These are phyloP conservation scores for Protophormia terraenovae DNA, from an alignment of 2,888 invertebrate genomes.

Conservation along the genomic window DNA sequence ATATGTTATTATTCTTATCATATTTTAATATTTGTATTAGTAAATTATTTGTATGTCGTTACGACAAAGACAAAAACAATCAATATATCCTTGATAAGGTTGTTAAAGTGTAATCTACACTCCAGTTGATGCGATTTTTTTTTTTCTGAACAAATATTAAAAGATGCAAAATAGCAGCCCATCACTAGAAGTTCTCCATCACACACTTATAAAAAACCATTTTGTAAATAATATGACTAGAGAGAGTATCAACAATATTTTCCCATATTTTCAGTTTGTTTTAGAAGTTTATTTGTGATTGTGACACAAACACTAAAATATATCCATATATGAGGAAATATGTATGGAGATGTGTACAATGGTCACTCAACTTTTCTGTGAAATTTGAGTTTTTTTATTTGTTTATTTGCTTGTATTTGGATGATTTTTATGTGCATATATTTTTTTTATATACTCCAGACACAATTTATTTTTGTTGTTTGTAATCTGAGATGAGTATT, in stretches of 20 bases:
- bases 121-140: not conserved
- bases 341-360: not conserved
- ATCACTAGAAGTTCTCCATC: slow-evolving; percentile 13
- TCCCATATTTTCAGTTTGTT: not conserved
- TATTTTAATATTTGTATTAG: not conserved
- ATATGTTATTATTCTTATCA: not conserved
- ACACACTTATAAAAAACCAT: not conserved
- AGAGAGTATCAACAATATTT: not conserved
- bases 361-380: slow-evolving; percentile 41
- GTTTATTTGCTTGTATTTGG: slow-evolving; percentile 11
- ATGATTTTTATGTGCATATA: not conserved
- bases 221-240: slow-evolving; percentile 16
- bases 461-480: slow-evolving; percentile 8
- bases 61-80: not conserved
- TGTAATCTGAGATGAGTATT: not conserved
- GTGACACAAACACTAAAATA: not conserved
- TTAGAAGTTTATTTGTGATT: not conserved
- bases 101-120: slow-evolving; percentile 34
- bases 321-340: not conserved
- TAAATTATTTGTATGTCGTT: not conserved
- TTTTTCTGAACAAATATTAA: slow-evolving; percentile 28
- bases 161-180: slow-evolving; percentile 12
- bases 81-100: not conserved
- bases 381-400: not conserved
- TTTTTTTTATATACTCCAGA: slow-evolving; percentile 7